Base-by-base conservation (phyloP, 1,140 invertebrate genomes). In the Chironomus striatipennis region DNA sequence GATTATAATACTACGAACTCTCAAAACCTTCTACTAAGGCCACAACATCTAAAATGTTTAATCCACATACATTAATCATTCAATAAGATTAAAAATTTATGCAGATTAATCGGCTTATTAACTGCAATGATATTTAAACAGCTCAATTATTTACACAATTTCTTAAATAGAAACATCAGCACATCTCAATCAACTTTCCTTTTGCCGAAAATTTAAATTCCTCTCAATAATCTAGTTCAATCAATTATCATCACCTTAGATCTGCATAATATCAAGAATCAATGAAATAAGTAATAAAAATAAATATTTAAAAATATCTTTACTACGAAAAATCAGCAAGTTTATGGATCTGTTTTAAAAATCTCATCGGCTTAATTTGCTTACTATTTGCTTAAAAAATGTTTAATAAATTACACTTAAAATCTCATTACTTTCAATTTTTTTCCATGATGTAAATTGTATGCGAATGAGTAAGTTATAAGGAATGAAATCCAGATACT, bases 351-450 rank as follows among this genome's bases (percentile, higher is more conserved):
- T n/a, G n/a, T 5, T 57, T 57, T 5, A 1, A 4, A 57, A 57
- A 57, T 57, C 47, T 57, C 47, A 57, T 57, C 47, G 12, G 47
- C 47, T n/a, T 57, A 57, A 57, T 57, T 57, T 57, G 47, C 47
- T 57, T 57, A 57, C 47, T 57, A 57, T 57, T 57, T 57, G 47
- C 47, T 57, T 57, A n/a, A n/a, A 57, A n/a, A n/a, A n/a, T 57
- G 47, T 57, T 57, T 57, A 57, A 57, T 57, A 57, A 57, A 57
- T 57, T 57, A 57, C 47, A 57, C n/a, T 57, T 57, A 57, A 57
- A 57, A 57, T 57, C 47, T 57, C 47, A 57, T 57, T 57, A 57
- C 47, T 57, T 57, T 57, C 12, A 12, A 57, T 34, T 34, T 34
- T n/a, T 34, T 5, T 34, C 24, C 24, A 34, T 34, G 24, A 34